Evolutionary conservation across 2,113 vertebrate species (phyloP), one percentile per base, ranked within the genome.

Genomic region (Polypterus bichir): DNA sequence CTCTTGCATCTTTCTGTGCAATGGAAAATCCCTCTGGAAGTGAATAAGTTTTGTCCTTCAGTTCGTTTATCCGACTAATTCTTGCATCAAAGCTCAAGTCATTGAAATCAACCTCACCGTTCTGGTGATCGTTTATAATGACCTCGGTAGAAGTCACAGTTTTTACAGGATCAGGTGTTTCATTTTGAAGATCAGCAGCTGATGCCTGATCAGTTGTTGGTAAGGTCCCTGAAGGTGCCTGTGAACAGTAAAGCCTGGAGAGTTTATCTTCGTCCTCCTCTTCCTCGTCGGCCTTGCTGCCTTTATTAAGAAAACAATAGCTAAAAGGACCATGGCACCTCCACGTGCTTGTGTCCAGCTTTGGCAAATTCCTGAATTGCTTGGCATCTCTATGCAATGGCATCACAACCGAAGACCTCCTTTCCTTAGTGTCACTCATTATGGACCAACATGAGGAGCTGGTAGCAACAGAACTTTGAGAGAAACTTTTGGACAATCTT

Each of bases 1-100:
- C 93, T 78, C 86, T 89, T 80, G 92, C 92, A 89, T 94, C 91
- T 72, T 88, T 90, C 70, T 86, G 87, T 77, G 92, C 92, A 67
- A 86, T 83, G 57, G 86, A 82, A 66, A 93, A 97, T 72, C 92
- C 91, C 64, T 84, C 83, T 44, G 91, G 91, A 82, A 91, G 87
- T 76, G 81, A 79, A 66, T 93, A 95, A 1, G 72, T 88, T 77
- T 85, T 92, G 59, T 90, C 89, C 70, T 93, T 95, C 80, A 97
- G 89, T 67, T 75, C 75, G 66, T 88, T 84, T 66, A 94, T 86
- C 73, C 65, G 73, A 0, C 80, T 79, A 62, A 94, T 87, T 68
- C 65, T 83, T 54, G 82, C 84, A 70, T 87, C 75, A 2, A 94
- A 90, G 71, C 86, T 85, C 81, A 83, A 71, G 59, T 79, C 80